Evolutionary conservation across 2,888 invertebrate species (phyloP).

Genomic region (Limnephilus rhombicus): DNA sequence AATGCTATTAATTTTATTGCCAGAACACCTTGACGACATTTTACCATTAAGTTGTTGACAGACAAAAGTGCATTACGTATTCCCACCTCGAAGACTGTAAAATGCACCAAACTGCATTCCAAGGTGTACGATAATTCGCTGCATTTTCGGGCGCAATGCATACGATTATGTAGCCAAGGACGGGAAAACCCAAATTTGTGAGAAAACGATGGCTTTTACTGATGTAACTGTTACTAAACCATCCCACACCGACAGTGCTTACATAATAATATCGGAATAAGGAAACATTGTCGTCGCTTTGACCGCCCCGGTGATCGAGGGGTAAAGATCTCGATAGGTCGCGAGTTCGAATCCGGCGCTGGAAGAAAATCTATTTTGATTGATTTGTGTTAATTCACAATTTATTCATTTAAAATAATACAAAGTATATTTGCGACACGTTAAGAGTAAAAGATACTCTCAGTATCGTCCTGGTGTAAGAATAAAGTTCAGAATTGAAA

Average conservation of each 20-base stretch:
- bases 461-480: too few relatives aligned
- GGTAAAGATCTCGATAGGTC: too few relatives aligned
- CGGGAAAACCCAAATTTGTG: not conserved
- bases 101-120: slow-evolving; percentile 1
- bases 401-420: too few relatives aligned
- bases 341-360: too few relatives aligned
- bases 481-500: too few relatives aligned
- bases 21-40: not conserved
- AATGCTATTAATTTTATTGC: not conserved
- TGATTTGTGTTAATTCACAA: too few relatives aligned
- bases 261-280: not conserved
- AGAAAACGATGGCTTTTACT: not conserved
- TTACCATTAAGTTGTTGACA: not conserved
- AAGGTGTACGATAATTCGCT: not conserved
- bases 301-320: too few relatives aligned
- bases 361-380: too few relatives aligned
- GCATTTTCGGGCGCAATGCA: not conserved
- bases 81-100: not conserved
- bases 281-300: not conserved
- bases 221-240: not conserved
- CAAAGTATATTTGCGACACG: too few relatives aligned
- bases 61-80: not conserved
- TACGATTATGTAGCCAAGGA: not conserved
- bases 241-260: not conserved
- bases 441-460: too few relatives aligned